Conservation (phyloP, 2,888 invertebrate species). For the Spisula solida region DNA sequence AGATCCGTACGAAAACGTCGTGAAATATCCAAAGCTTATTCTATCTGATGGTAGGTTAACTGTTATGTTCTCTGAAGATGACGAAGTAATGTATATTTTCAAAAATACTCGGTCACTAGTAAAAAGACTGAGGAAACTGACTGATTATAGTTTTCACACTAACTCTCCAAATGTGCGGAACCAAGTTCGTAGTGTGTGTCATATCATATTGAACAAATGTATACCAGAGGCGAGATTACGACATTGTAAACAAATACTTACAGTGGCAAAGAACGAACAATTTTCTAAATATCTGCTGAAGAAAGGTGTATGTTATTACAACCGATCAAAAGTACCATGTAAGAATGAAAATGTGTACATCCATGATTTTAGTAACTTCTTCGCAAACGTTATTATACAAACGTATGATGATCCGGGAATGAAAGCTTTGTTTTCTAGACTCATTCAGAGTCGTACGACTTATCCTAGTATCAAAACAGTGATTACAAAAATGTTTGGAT, state of each 20-base stretch:
- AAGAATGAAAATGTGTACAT: not conserved
- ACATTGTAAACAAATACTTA: not conserved
- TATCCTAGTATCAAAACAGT: not conserved
- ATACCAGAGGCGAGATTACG: not conserved
- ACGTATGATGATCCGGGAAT: not conserved
- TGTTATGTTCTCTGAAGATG: not conserved
- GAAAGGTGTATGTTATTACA: not conserved
- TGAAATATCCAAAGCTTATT: not conserved
- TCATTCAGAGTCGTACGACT: not conserved
- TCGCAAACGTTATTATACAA: not conserved
- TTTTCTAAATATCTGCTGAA: not conserved
- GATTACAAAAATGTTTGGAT: slow-evolving; percentile 12
- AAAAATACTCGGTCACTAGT: not conserved
- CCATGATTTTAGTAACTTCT: slow-evolving; percentile 28
- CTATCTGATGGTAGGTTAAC: not conserved
- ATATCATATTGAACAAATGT: not conserved
- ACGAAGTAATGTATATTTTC: not conserved
- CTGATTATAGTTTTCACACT: not conserved
- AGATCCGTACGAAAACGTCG: not conserved
- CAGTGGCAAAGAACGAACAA: not conserved
- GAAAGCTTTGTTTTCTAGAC: slow-evolving; percentile 1
- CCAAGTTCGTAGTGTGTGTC: not conserved
- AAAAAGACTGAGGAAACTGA: not conserved
- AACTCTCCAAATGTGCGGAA: not conserved
- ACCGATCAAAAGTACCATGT: not conserved